A percentile compares a stretch with the other conserved stretches of the same genome.
Evolutionary conservation across 2,113 vertebrate species (phyloP).

Genomic region (mouse (Mus musculus)): GRCm39 chr9:112622001-112622500

Average conservation of each 20-base stretch:
- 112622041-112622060: not conserved
- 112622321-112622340: not conserved
- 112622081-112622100: not conserved
- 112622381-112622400: not conserved
- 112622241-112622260: slow-evolving; percentile 52
- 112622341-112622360: not conserved
- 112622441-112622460: not conserved
- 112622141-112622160: slow-evolving; percentile 39
- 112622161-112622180: not conserved
- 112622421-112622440: not conserved
- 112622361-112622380: slow-evolving; percentile 5
- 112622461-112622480: slow-evolving; percentile 30
- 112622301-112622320: not conserved
- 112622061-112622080: not conserved
- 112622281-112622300: not conserved
- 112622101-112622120: not conserved
- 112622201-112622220: not conserved
- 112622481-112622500: not conserved
- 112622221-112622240: not conserved
- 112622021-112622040: not conserved
- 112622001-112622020: not conserved
- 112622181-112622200: not conserved
- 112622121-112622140: not conserved
- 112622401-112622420: not conserved
- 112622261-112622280: accelerated